Conservation (phyloP, 2,113 vertebrate genomes). For the Cairina moschata region DNA sequence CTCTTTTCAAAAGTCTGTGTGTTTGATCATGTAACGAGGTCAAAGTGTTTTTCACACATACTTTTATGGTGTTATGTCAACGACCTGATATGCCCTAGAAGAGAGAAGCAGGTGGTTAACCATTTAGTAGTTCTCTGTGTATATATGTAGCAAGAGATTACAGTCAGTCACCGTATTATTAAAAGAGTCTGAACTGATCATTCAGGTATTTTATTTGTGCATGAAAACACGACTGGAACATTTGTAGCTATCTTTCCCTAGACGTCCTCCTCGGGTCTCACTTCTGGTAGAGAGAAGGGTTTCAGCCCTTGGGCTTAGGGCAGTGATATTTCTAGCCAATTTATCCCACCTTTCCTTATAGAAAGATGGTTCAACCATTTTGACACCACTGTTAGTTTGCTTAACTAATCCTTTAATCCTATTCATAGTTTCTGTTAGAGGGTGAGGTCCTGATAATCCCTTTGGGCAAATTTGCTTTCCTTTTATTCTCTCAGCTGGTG, state of each 20-base stretch:
- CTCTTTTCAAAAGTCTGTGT: neutral
- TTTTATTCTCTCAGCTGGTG: neutral
- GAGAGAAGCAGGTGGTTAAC: neutral
- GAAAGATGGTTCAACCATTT: neutral
- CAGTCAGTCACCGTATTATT: neutral
- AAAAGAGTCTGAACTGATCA: neutral
- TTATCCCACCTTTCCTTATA: neutral
- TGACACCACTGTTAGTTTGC: neutral
- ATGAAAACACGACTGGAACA: neutral
- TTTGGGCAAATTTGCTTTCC: neutral
- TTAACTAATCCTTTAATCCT: constrained; percentile 31
- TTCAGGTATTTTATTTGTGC: neutral
- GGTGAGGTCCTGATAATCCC: neutral
- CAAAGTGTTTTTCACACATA: neutral
- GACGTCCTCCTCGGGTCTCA: neutral
- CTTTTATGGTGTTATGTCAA: neutral
- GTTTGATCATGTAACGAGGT: neutral
- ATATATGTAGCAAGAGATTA: neutral
- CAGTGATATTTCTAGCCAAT: neutral
- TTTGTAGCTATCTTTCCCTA: neutral
- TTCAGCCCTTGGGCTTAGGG: neutral
- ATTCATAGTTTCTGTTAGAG: neutral
- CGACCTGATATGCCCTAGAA: neutral
- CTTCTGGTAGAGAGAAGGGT: neutral
- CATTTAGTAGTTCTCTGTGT: neutral